phyloP scores from a whole-genome alignment of 2,888 invertebrate species.

The Megaustenia siamemsis region DNA sequence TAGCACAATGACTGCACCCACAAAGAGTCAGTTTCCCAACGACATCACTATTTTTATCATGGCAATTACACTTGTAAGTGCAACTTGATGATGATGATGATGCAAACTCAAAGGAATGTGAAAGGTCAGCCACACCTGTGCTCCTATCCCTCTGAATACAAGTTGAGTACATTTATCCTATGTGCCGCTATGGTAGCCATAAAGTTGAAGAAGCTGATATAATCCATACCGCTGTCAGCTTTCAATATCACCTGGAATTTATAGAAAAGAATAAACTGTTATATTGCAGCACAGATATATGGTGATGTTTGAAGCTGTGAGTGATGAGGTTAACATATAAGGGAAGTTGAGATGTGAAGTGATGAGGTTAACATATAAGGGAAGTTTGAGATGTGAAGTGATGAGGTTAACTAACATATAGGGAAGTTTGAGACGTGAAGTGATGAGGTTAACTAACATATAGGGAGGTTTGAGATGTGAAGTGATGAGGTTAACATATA shows the following conservation, averaged over 20 bases:
- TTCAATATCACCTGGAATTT: conserved; percentile 73
- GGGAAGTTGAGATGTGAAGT: no score
- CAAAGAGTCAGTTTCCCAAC: not conserved
- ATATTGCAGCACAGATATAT: no score
- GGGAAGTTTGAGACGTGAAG: no score
- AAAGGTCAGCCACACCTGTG: not conserved
- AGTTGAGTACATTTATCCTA: conserved; percentile 55
- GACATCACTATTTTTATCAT: not conserved
- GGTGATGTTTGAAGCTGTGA: no score
- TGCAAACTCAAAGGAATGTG: not conserved
- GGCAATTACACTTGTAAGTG: not conserved
- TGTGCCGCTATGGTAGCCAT: conserved; percentile 67
- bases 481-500: no score
- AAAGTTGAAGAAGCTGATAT: conserved; percentile 71
- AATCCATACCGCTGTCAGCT: conserved; percentile 76
- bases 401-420: no score
- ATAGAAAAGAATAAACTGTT: no score
- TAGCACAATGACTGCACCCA: not conserved
- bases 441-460: no score
- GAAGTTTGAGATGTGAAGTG: no score
- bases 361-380: no score
- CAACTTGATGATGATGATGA: not conserved
- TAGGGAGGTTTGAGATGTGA: no score
- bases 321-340: no score
- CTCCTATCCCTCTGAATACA: not conserved